Conservation (phyloP, 2,888 invertebrate species). For the Tetragonula carbonaria region DNA sequence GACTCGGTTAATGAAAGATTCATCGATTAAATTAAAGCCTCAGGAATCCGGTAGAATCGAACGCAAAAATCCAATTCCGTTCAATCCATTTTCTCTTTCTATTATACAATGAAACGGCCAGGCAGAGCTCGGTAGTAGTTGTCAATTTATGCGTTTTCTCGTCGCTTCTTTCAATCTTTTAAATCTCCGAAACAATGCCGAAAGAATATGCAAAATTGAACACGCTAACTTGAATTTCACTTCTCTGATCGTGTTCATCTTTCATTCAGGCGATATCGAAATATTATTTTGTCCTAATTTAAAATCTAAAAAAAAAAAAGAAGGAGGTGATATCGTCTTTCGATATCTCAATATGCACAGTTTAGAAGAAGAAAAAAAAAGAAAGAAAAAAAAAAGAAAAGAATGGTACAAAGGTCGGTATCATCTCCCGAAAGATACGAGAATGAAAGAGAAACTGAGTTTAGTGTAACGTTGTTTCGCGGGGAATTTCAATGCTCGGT, state of each 20-base stretch:
- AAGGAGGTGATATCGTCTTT: not conserved
- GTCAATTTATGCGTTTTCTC: not conserved
- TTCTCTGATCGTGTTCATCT: no score
- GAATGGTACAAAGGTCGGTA: no score
- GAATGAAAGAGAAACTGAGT: not conserved
- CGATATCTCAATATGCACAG: not conserved
- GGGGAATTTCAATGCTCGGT: constrained; percentile 21
- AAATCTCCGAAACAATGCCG: not conserved
- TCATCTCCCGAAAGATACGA: no score
- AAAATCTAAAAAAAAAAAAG: not conserved
- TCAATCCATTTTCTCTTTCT: not conserved
- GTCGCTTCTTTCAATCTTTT: not conserved
- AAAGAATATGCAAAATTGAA: no score
- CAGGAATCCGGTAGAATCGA: not conserved
- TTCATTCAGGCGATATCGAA: no score
- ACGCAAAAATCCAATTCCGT: not conserved
- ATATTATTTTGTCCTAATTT: no score
- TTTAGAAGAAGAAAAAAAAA: no score
- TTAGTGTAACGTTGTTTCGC: constrained; percentile 18
- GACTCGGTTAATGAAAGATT: not conserved
- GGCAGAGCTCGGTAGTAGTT: not conserved
- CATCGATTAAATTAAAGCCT: constrained; percentile 1
- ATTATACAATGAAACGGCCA: no score
- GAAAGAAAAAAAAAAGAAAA: no score
- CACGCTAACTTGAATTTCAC: no score